Conservation (phyloP, 2,113 vertebrate genomes). For the Lontra canadensis region DNA sequence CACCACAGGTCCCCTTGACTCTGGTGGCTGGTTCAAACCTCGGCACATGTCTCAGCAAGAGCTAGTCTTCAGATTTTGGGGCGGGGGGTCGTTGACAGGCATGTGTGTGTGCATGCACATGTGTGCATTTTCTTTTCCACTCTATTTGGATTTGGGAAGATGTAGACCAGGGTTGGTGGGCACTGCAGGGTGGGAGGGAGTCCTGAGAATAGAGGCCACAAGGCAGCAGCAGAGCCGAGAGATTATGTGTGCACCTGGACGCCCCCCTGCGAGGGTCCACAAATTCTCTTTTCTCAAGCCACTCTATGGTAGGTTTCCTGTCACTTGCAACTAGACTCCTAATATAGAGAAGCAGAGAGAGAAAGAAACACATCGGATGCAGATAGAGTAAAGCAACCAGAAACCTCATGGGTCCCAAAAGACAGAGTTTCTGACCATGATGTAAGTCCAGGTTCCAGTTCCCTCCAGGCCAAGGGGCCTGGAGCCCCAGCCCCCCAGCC, state of each 20-base stretch:
- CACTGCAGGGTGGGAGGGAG: neutral
- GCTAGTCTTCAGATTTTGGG: neutral
- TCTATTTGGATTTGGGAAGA: neutral
- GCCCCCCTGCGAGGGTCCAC: neutral
- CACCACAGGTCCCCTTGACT: neutral
- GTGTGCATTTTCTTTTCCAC: neutral
- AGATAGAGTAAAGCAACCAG: neutral
- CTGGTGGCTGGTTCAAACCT: neutral
- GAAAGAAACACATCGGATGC: neutral
- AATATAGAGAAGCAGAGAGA: conserved; percentile 41
- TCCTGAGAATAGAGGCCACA: neutral
- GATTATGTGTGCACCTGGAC: neutral
- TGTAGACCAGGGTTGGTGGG: neutral
- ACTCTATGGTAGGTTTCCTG: conserved; percentile 32
- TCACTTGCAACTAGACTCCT: conserved; percentile 9
- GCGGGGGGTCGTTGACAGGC: neutral
- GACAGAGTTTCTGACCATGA: neutral
- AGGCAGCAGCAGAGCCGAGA: neutral
- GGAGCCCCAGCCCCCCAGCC: too few relatives aligned
- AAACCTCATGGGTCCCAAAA: neutral
- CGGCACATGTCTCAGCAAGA: neutral
- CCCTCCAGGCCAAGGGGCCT: neutral
- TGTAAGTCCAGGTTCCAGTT: neutral
- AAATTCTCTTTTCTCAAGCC: neutral
- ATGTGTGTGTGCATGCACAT: neutral